Conservation (phyloP, 2,113 vertebrate species). For the Hypanus sabinus region DNA sequence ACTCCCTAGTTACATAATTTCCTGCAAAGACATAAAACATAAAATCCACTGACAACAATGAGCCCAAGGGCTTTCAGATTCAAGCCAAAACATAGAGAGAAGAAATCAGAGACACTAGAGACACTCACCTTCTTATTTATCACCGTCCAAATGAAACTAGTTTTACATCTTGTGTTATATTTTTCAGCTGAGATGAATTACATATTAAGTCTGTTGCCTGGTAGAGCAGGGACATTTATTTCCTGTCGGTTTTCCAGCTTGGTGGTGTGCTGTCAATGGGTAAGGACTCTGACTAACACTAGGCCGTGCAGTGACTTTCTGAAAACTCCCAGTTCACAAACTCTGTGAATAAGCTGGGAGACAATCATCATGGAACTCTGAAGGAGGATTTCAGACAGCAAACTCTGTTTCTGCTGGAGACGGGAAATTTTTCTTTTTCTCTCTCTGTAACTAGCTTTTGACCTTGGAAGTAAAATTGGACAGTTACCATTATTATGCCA, state of each 20-base stretch:
- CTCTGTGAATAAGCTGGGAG: not conserved
- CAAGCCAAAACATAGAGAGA: not conserved
- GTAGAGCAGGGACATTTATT: not conserved
- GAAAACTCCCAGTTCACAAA: not conserved
- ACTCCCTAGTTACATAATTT: slow-evolving; percentile 23
- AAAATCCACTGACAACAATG: slow-evolving; percentile 29
- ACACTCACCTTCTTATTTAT: slow-evolving; percentile 6
- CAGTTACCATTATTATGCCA: not conserved
- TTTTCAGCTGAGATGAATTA: slow-evolving; percentile 21
- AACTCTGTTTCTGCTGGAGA: not conserved
- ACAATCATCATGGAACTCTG: not conserved
- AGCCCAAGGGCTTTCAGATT: slow-evolving; percentile 15
- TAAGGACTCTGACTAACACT: not conserved
- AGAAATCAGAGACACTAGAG: not conserved
- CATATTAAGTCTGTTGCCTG: not conserved
- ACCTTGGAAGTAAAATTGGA: not conserved
- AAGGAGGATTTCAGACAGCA: not conserved
- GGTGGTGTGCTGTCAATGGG: not conserved
- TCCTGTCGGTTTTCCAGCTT: slow-evolving; percentile 18
- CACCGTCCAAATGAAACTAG: slow-evolving; percentile 21
- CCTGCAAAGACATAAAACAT: slow-evolving; percentile 20
- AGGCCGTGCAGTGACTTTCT: not conserved
- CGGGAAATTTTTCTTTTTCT: not conserved
- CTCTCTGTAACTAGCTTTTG: not conserved
- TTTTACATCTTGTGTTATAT: not conserved